phyloP scores from a whole-genome alignment of 2,797 vertebrate species.

The Xenops minutus region DNA sequence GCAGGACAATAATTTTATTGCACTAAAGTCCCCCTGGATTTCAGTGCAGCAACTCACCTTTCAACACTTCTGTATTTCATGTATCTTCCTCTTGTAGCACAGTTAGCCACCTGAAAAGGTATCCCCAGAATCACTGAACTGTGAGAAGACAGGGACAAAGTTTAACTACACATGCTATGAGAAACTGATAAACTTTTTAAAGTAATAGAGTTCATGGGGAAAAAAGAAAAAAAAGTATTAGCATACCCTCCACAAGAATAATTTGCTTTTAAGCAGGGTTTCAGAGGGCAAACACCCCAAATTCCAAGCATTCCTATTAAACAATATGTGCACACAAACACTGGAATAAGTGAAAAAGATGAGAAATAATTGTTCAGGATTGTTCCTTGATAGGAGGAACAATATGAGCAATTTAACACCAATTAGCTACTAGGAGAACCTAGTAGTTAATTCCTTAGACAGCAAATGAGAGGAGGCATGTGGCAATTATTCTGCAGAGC shows the following conservation, averaged over 20 bases:
- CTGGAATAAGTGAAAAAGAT: not conserved
- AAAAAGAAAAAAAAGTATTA: not conserved
- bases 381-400: not conserved
- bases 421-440: not conserved
- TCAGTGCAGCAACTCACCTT: not conserved
- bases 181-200: not conserved
- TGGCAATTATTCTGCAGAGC: not conserved
- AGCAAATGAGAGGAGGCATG: not conserved
- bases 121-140: not conserved
- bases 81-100: not conserved
- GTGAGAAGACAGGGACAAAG: not conserved
- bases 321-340: not conserved
- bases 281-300: not conserved
- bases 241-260: not conserved
- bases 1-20: not conserved
- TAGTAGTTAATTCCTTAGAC: conserved; percentile 3
- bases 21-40: not conserved
- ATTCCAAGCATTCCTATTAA: not conserved
- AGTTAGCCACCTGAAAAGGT: not conserved
- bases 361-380: not conserved
- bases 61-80: not conserved
- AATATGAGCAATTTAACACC: not conserved
- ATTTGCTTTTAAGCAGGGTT: not conserved
- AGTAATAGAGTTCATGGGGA: not conserved
- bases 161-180: not conserved